Evolutionary conservation across 2,113 vertebrate species (phyloP).

Genomic region (Pitta sordida): DNA sequence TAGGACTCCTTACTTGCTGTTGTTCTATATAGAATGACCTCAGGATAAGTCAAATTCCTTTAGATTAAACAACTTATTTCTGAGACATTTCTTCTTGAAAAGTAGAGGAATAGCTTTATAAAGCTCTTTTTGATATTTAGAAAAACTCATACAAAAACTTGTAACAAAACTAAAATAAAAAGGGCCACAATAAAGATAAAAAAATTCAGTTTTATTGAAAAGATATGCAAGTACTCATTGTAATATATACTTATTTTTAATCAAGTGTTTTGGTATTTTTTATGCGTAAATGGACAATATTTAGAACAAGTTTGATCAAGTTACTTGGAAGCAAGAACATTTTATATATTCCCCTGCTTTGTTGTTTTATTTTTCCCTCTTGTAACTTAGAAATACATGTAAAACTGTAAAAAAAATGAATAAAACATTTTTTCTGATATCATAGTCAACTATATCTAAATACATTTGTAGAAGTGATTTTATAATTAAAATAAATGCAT

Average conservation of each 20-base stretch:
- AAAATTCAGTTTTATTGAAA: background rate
- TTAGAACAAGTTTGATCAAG: background rate
- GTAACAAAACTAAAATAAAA: background rate
- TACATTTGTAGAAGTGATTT: background rate
- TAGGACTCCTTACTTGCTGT: background rate
- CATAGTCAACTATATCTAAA: background rate
- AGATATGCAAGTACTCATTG: background rate
- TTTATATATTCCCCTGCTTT: background rate
- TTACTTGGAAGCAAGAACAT: background rate
- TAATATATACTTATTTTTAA: background rate
- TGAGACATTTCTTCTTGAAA: background rate
- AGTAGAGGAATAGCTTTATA: background rate
- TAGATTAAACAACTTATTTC: background rate
- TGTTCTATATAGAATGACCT: background rate
- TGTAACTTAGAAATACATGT: background rate
- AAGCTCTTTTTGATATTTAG: background rate
- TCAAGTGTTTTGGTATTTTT: background rate
- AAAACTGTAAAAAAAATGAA: background rate
- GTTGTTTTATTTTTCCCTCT: background rate
- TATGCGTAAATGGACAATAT: background rate
- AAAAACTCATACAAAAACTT: background rate
- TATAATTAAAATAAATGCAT: background rate
- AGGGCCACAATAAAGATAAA: rapidly evolving
- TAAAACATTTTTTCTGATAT: background rate
- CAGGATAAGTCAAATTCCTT: background rate